A percentile compares a stretch with the other conserved stretches of the same genome.
phyloP scores from a whole-genome alignment of 2,797 vertebrate species.

The Pseudotriccus pelzelni region DNA sequence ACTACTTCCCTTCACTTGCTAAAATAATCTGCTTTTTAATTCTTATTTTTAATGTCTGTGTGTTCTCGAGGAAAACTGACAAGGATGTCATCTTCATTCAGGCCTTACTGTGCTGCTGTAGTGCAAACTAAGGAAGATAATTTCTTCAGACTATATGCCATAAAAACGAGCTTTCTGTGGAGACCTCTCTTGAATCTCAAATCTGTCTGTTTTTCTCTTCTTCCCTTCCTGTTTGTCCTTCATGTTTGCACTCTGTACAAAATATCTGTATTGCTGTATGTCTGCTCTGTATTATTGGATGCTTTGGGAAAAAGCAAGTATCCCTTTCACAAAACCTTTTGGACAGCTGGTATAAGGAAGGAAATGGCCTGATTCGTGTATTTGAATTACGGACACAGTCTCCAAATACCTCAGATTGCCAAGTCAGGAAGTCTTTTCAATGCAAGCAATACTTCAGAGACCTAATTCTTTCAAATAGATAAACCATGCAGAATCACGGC shows the following conservation, averaged over 20 bases:
- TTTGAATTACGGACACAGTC: background rate
- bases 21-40: background rate
- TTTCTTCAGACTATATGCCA: background rate
- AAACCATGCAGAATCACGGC: background rate
- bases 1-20: background rate
- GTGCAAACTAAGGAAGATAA: background rate
- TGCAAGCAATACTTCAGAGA: background rate
- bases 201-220: background rate
- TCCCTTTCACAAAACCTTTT: conserved; percentile 4
- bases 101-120: background rate
- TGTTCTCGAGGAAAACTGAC: background rate
- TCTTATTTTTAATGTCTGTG: background rate
- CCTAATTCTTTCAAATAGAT: background rate
- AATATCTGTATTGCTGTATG: background rate
- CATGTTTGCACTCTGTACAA: background rate
- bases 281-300: background rate
- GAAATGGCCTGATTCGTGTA: background rate
- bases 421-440: conserved; percentile 14
- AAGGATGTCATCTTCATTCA: background rate
- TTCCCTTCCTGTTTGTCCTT: background rate
- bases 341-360: background rate
- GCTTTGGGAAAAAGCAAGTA: background rate
- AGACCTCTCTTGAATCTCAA: background rate
- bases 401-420: background rate
- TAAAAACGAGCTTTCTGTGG: background rate